phyloP scores from a whole-genome alignment of 2,113 vertebrate species.

The Hemiscyllium ocellatum region DNA sequence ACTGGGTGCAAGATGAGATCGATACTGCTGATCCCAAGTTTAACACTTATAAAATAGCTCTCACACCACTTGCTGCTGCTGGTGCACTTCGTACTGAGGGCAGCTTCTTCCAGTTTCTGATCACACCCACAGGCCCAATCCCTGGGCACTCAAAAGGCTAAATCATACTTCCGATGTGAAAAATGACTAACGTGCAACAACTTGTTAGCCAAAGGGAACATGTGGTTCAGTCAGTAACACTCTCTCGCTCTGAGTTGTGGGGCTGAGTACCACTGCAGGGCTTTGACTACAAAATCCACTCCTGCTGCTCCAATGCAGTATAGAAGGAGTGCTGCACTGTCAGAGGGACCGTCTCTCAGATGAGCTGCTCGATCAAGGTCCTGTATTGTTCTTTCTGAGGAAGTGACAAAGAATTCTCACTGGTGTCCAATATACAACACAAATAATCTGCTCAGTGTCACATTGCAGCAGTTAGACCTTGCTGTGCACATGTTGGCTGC shows the following conservation, averaged over 20 bases:
- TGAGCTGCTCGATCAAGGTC: too few relatives aligned
- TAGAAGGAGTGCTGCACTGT: neutral
- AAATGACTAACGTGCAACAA: neutral
- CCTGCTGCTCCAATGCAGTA: too few relatives aligned
- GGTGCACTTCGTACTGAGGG: neutral
- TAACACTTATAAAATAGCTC: neutral
- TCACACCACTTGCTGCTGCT: neutral
- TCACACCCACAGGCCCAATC: neutral
- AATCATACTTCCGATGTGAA: neutral
- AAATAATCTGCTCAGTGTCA: neutral
- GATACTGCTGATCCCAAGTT: neutral
- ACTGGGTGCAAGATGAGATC: neutral
- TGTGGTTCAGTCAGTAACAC: neutral
- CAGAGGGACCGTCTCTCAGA: neutral
- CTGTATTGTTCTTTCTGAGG: neutral
- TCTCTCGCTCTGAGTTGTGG: neutral
- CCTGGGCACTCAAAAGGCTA: neutral
- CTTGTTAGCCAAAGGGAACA: neutral
- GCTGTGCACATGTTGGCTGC: neutral
- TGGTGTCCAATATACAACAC: neutral
- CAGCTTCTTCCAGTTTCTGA: neutral
- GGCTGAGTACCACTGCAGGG: neutral
- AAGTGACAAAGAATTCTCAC: neutral
- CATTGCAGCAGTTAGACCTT: neutral
- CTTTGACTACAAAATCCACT: neutral